Conservation (phyloP, 2,797 vertebrate genomes). For the Todus mexicanus region DNA sequence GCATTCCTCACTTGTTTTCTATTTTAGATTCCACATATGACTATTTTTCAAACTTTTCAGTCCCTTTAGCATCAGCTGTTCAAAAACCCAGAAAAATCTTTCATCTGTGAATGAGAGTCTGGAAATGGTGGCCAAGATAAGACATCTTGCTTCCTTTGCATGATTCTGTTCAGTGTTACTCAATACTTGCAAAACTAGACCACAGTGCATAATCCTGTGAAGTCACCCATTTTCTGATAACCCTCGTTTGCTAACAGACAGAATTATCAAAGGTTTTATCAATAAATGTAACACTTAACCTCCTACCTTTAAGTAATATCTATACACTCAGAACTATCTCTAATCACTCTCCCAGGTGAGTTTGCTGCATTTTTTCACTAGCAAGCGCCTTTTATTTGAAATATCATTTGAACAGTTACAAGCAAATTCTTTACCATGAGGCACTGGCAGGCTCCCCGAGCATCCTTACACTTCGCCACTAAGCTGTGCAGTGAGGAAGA, state of each 20-base stretch:
- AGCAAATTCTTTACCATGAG: background rate
- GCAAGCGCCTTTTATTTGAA: background rate
- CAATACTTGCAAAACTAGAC: background rate
- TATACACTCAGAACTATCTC: background rate
- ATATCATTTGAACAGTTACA: background rate
- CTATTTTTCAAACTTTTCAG: background rate
- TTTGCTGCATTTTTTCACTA: background rate
- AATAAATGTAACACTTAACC: accelerated
- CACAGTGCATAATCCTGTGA: background rate
- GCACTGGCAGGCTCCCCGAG: background rate
- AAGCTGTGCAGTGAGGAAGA: background rate
- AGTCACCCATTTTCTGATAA: background rate
- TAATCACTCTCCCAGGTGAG: background rate
- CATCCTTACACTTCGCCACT: background rate
- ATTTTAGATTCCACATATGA: background rate
- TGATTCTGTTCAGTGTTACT: background rate
- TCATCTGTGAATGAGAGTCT: background rate
- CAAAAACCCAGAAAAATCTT: background rate
- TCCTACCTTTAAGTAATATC: background rate
- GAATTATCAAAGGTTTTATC: background rate
- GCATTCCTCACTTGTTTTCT: background rate
- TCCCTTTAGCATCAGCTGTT: background rate
- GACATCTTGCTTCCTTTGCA: no score
- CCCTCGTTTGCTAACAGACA: background rate
- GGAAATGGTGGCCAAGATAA: no score